phyloP scores from a whole-genome alignment of 1,140 invertebrate species.

The Ostrea edulis region DNA sequence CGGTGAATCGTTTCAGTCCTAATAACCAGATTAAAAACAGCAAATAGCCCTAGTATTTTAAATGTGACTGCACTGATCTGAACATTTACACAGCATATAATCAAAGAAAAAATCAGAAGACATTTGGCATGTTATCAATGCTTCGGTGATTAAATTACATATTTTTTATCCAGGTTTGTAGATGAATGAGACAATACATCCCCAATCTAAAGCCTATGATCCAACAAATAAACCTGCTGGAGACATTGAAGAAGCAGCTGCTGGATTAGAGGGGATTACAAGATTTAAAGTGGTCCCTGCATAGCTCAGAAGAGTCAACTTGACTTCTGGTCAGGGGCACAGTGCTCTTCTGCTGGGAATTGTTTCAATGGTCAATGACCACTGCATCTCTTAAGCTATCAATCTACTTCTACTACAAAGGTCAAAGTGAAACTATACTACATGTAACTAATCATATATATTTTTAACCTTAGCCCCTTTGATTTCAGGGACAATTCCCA shows the following conservation, averaged over 20 bases:
- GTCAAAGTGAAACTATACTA: background rate
- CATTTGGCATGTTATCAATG: constrained; percentile 31
- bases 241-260: background rate
- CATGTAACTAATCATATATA: too few species aligned
- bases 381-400: background rate
- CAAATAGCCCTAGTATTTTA: too few species aligned
- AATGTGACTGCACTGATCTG: background rate
- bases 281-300: background rate
- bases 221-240: background rate
- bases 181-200: background rate
- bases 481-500: too few species aligned
- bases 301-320: constrained; percentile 2
- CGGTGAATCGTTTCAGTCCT: too few species aligned
- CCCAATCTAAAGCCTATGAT: background rate
- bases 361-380: background rate
- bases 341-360: background rate
- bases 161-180: background rate
- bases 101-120: constrained; percentile 6
- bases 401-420: background rate
- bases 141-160: background rate
- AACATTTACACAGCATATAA: background rate
- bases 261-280: constrained; percentile 5
- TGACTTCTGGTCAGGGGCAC: background rate
- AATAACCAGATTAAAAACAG: too few species aligned
- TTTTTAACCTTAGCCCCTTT: too few species aligned